These are phyloP conservation scores for Drosophila quadrilineata DNA, from an alignment of 1,140 invertebrate species.

Conservation along the genomic window DNA sequence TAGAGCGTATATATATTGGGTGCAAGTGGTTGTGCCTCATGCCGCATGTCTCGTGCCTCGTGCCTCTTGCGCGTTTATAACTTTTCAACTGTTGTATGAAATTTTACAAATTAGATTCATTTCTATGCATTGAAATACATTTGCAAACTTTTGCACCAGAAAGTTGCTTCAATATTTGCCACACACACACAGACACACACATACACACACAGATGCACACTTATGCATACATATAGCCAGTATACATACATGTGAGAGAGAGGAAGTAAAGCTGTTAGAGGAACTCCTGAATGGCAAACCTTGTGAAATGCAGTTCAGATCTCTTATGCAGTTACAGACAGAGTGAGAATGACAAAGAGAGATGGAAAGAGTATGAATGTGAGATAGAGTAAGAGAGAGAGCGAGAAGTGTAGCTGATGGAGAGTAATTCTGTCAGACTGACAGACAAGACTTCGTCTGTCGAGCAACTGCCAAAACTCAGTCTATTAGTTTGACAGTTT, in stretches of 20 bases:
- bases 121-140: constrained; percentile 80
- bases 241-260: too few relatives aligned
- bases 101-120: constrained; percentile 80
- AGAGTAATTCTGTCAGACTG: constrained; percentile 13
- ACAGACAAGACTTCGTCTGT: constrained; percentile 37
- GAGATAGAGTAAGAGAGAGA: too few relatives aligned
- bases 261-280: background rate
- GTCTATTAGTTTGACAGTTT: constrained; percentile 78
- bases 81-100: constrained; percentile 80
- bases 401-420: background rate
- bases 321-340: constrained; percentile 15
- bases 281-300: background rate
- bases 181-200: constrained; percentile 22
- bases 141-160: constrained; percentile 74
- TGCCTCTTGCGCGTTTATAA: constrained; percentile 76
- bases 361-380: too few relatives aligned
- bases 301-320: constrained; percentile 36
- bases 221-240: too few relatives aligned
- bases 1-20: constrained; percentile 23
- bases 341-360: too few relatives aligned
- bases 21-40: constrained; percentile 76
- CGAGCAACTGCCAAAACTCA: constrained; percentile 67
- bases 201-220: background rate
- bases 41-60: too few relatives aligned
- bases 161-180: constrained; percentile 74